Evolutionary conservation across 2,888 invertebrate species (phyloP).

Genomic region (Pantelozetes paolii): DNA sequence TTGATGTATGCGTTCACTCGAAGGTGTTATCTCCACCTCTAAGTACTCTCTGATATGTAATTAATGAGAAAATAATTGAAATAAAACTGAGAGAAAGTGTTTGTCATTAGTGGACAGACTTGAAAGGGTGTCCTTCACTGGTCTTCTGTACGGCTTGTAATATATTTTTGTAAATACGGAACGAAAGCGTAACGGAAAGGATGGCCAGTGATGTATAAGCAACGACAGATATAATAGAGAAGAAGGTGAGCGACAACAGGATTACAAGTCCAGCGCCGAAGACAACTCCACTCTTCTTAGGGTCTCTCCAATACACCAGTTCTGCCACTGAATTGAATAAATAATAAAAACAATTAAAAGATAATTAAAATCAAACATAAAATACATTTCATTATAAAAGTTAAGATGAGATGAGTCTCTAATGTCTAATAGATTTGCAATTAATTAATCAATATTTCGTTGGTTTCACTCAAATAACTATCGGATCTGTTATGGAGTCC

Average conservation of each 20-base stretch:
- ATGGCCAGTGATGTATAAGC: slow-evolving; percentile 83
- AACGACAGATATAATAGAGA: slow-evolving; percentile 90
- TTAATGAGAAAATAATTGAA: slow-evolving; percentile 19
- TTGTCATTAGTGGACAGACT: slow-evolving; percentile 62
- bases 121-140: slow-evolving; percentile 96
- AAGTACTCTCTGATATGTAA: slow-evolving; percentile 64
- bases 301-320: slow-evolving; percentile 95
- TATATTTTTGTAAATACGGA: slow-evolving; percentile 93
- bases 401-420: slow-evolving; percentile 1
- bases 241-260: slow-evolving; percentile 87
- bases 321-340: slow-evolving; percentile 44
- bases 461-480: background rate
- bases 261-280: slow-evolving; percentile 83
- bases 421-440: too few relatives aligned
- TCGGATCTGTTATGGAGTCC: background rate
- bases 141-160: slow-evolving; percentile 89
- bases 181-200: slow-evolving; percentile 80
- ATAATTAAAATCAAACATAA: too few relatives aligned
- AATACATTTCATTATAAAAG: background rate
- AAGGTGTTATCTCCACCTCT: slow-evolving; percentile 78
- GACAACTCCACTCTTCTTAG: slow-evolving; percentile 87
- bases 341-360: too few relatives aligned
- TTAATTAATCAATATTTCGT: background rate
- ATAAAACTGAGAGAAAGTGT: background rate
- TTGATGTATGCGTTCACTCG: slow-evolving; percentile 85